Evolutionary conservation across 2,797 vertebrate species (phyloP).

Genomic region (Syndactyla subalaris): DNA sequence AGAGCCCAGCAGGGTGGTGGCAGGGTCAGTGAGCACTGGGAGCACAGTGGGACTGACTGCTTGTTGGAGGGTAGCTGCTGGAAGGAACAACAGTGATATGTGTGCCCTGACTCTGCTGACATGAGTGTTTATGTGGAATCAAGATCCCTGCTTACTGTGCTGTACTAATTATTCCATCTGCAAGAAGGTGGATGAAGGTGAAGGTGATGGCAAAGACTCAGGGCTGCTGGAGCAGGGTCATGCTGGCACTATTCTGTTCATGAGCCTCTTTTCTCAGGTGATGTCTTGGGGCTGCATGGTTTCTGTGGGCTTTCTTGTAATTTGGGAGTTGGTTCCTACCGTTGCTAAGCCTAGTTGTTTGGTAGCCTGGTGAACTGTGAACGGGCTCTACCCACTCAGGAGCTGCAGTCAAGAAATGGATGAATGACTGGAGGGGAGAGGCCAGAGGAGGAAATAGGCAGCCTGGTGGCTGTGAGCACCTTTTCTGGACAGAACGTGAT

Average conservation of each 20-base stretch:
- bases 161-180: fast-evolving
- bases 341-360: not conserved
- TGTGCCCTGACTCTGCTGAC: not conserved
- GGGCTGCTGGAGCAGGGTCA: not conserved
- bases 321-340: not conserved
- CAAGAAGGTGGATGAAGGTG: not conserved
- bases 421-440: not conserved
- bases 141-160: fast-evolving
- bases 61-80: not conserved
- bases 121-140: fast-evolving
- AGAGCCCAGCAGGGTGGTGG: not conserved
- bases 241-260: not conserved
- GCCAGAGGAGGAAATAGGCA: not conserved
- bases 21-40: not conserved
- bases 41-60: fast-evolving
- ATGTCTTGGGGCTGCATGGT: not conserved
- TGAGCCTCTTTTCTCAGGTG: not conserved
- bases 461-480: not conserved
- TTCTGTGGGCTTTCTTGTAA: not conserved
- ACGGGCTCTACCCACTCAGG: not conserved
- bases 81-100: fast-evolving
- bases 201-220: not conserved
- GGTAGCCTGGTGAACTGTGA: not conserved
- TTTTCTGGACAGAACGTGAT: not conserved
- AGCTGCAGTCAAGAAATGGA: not conserved